Evolutionary conservation across 2,888 invertebrate species (phyloP), one percentile per base, ranked within the genome.

Genomic region (Amphipyra tragopoginis): DNA sequence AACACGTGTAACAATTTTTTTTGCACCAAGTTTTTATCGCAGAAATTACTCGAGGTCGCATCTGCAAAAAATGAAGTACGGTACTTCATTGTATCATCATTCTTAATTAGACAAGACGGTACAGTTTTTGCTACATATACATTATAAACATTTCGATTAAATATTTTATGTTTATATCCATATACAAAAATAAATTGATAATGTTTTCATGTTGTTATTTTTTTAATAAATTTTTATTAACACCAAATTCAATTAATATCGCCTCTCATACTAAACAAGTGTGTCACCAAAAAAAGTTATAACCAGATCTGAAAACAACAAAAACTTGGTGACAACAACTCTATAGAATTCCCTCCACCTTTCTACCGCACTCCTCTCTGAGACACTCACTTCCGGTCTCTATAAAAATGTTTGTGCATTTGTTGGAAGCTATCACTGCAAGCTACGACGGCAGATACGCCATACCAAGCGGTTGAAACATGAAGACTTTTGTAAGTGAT

Each of bases 321-420:
- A 50, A 43, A 21, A 21, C 4, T 8, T 11, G 61, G 84, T 82
- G 64, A 69, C 80, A 83, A 69, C 90, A 79, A 64, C 90, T 88
- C 88, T 79, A 60, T 82, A 79, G 51, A 74, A 50, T 76, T 88
- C 77, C 82, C 80, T 71, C 70, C 70, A 80, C 93, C 93, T 93
- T 94, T 93, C 93, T 89, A 86, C 75, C 63, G 40, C 86, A 80
- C 76, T 75, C 82, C 84, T 81, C 81, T 80, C 71, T 62, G 57
- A 76, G 72, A 89, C 93, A 86, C 80, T 94, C 94, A 91, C 94
- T 94, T 94, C 94, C 93, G 90, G 78, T 67, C 60, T 73, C 86
- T 94, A 94, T 94, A 94, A 92, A 88, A 94, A 92, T 88, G 87
- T 89, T 88, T 87, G 88, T 88, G 86, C 90, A 90, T 86, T 86